Base-by-base conservation (phyloP, 2,113 vertebrate species). In the Ochotona curzoniae region DNA sequence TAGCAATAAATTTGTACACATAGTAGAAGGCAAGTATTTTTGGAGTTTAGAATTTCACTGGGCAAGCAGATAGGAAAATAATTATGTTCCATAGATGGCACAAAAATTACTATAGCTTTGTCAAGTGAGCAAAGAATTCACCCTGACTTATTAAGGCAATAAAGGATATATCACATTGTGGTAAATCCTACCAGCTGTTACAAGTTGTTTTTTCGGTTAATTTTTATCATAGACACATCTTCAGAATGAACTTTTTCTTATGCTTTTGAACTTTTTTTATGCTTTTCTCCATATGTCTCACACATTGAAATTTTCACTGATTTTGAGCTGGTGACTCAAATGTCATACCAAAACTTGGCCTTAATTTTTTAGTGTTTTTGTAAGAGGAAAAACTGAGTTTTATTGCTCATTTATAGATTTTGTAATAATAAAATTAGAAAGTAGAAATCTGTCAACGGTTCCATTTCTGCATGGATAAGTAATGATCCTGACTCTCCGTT, bases 361-460 rank as follows among this genome's bases (percentile, higher is more conserved):
- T 25, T 47, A 30, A 20, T 21, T 69, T 25, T 83, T 54, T 54
- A 66, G 44, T 70, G 87, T 91, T 91, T n/a, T 44, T 18, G 91
- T 74, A 15, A 69, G 81, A 83, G 6, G 23, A 25, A 86, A 76
- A 86, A 83, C 25, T 15, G 8, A 20, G 64, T 87, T 75, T 83
- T 49, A 3, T 70, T 60, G 13, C 6, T 38, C 21, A 66, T 89
- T n/a, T 63, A 35, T 18, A 54, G 49, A 80, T 69, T 96, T 75
- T 80, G 17, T 69, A 54, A 82, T 38, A 75, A 93, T 74, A 8
- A 67, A 81, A 81, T 28, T n/a, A 78, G 83, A 83, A 69, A 64
- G 12, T 64, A 60, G 73, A 73, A 86, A 44, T 60, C 1, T n/a
- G 54, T 70, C 47, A 21, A 28, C n/a, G 17, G 64, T 89, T 71